phyloP scores from a whole-genome alignment of 2,888 invertebrate species.

The Zootermopsis nevadensis region DNA sequence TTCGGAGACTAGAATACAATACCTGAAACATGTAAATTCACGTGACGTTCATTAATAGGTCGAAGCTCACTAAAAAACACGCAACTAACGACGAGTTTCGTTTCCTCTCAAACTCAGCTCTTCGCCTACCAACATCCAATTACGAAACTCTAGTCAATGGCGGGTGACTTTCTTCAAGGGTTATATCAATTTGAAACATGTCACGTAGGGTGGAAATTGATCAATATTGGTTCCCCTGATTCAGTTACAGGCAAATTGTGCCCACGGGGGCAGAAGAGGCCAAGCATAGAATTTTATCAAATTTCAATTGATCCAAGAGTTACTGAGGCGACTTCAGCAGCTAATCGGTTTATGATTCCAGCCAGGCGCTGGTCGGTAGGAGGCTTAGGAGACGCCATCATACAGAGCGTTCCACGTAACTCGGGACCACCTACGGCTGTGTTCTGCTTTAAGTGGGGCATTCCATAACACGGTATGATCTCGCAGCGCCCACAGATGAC shows the following conservation, averaged over 20 bases:
- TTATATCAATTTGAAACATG: neutral
- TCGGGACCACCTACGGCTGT: too few species aligned
- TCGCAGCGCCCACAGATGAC: too few species aligned
- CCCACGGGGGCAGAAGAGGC: too few species aligned
- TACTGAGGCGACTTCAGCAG: too few species aligned
- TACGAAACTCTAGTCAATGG: neutral
- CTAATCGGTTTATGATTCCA: too few species aligned
- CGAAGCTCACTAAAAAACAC: neutral
- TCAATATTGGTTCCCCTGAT: neutral
- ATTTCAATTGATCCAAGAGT: too few species aligned
- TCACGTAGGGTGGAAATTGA: neutral
- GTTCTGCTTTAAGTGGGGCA: too few species aligned
- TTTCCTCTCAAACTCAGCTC: neutral
- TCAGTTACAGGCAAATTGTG: conserved; percentile 10
- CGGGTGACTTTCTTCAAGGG: neutral
- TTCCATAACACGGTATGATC: too few species aligned
- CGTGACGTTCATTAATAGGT: neutral
- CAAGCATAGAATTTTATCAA: too few species aligned
- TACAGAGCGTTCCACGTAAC: too few species aligned
- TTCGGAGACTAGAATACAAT: neutral
- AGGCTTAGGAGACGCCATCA: too few species aligned
- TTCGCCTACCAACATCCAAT: neutral
- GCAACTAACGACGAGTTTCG: neutral
- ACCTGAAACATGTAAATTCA: conserved; percentile 6
- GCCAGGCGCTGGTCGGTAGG: too few species aligned